Evolutionary conservation across 1,140 invertebrate species (phyloP), one percentile per base, ranked within the genome.

Genomic region (Lordiphosa clarofinis): DNA sequence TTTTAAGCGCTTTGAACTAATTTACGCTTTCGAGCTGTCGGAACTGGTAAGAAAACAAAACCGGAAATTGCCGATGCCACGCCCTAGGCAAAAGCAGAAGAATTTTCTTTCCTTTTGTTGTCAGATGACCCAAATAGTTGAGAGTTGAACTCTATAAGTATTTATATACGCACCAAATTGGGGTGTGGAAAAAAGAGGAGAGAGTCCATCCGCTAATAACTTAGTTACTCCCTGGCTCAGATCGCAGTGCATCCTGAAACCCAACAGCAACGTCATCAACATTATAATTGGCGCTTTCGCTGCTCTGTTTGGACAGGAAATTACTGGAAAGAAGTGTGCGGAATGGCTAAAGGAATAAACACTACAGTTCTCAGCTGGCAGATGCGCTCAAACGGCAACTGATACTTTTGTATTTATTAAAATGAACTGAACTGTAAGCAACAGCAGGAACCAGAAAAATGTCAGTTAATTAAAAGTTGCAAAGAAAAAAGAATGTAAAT

Each of bases 281-380:
- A 46, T 46, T 46, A 46, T 46, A 46, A 46, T 46, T 46, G 43
- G 43, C 11, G 43, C 19, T 46, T 42, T 19, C 12, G 47, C 31
- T 15, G 13, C 19, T 37, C 47, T 50, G 47, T 50, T 50, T 50
- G 47, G 36, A 50, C 47, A 50, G 47, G 47, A 50, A 50, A 50
- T 50, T 37, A 50, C 33, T 38, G 47, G 31, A 7, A 33, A 50
- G 21, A 6, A 36, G 12, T 50, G 47, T 50, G 13, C 15, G 37
- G 33, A 50, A 50, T 4, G 36, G 47, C 47, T 49, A 28, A 49
- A 35, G 47, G 4, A 49, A 50, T 36, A 50, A 50, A 50, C 33
- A 38, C 36, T 37, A 10, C 33, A 50, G 21, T 13, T 38, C 36
- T 50, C 33, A 36, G 13, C 33, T 36, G 36, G 36, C 47, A 50